phyloP scores from a whole-genome alignment of 2,797 vertebrate species.

The Chiroxiphia lanceolata region DNA sequence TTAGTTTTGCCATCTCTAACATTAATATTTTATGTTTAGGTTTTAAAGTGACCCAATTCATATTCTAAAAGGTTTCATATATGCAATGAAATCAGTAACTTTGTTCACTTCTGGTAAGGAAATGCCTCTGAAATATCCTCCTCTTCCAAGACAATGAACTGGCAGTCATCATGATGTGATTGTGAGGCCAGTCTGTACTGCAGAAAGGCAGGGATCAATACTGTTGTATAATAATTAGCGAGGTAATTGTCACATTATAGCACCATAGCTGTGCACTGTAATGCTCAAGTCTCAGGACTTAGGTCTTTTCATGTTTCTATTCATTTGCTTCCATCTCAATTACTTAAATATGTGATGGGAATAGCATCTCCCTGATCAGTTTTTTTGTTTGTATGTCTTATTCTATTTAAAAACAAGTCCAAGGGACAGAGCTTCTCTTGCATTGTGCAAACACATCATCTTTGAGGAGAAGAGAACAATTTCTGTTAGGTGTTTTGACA shows the following conservation, averaged over 20 bases:
- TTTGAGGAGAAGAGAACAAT: not conserved
- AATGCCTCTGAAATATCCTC: not conserved
- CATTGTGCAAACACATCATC: not conserved
- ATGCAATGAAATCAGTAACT: not conserved
- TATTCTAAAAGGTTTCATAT: not conserved
- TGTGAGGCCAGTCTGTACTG: not conserved
- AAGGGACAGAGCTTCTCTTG: not conserved
- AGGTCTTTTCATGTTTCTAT: not conserved
- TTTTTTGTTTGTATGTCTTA: not conserved
- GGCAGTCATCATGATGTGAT: not conserved
- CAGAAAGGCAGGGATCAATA: not conserved
- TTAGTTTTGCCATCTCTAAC: not conserved
- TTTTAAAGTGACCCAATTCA: not conserved
- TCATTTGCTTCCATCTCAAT: not conserved
- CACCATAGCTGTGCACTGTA: not conserved
- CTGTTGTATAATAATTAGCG: not conserved
- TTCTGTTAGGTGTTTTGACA: not conserved
- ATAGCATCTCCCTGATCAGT: not conserved
- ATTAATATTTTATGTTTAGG: not conserved
- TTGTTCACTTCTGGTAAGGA: not conserved
- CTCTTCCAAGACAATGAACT: not conserved
- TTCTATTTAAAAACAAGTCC: not conserved
- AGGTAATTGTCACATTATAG: not conserved
- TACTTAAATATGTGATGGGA: not conserved
- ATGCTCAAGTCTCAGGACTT: not conserved